Percentiles rank a stretch among this genome's conserved stretches.
phyloP scores from a whole-genome alignment of 2,113 vertebrate species.

The Neogale vison region DNA sequence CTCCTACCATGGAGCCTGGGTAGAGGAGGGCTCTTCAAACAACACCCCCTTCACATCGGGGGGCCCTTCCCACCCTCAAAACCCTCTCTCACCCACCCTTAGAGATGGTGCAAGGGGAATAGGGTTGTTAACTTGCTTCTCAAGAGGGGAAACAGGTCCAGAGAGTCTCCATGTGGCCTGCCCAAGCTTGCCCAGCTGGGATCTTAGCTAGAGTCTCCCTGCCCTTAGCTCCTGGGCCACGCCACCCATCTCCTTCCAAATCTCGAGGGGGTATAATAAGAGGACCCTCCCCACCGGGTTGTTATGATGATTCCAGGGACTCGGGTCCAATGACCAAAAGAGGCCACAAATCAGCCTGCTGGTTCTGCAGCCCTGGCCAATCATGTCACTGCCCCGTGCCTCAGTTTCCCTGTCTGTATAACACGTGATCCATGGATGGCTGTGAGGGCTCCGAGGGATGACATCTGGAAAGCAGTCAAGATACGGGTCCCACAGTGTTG shows the following conservation, averaged over 20 bases:
- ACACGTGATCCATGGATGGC: not conserved
- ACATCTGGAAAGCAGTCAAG: not conserved
- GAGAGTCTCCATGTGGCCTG: too few relatives aligned
- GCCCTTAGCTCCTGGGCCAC: not conserved
- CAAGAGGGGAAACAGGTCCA: not conserved
- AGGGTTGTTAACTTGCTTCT: not conserved
- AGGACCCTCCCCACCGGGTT: fast-evolving
- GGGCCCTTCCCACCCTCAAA: not conserved
- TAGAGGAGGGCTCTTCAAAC: not conserved
- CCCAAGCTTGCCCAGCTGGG: not conserved
- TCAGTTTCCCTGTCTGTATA: not conserved
- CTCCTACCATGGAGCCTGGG: fast-evolving
- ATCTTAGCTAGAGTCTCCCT: not conserved
- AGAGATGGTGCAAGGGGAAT: not conserved
- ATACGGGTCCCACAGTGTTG: not conserved
- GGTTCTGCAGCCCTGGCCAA: not conserved
- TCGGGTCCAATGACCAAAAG: not conserved
- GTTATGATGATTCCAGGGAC: not conserved
- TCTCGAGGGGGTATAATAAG: not conserved
- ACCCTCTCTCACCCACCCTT: not conserved
- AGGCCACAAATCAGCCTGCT: not conserved
- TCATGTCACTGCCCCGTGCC: fast-evolving
- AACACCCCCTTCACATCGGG: not conserved
- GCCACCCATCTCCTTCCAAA: not conserved
- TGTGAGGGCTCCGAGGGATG: not conserved